Evolutionary conservation across 2,113 vertebrate genomes (phyloP).

Genomic region (Sminthopsis crassicaudata): DNA sequence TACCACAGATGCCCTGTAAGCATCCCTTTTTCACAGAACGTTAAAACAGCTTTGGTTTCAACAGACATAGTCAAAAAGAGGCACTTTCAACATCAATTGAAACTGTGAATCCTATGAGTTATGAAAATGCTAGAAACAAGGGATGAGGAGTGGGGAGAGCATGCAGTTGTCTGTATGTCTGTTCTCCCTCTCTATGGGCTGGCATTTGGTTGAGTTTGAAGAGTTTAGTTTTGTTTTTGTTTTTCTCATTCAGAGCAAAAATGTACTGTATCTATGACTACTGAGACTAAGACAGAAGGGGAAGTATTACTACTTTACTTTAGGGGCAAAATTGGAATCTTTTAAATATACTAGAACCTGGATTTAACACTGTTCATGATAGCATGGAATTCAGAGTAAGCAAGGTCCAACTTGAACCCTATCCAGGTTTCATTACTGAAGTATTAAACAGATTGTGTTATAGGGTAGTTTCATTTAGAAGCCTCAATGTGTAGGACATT

Average conservation of each 20-base stretch:
- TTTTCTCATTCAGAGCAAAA: constrained; percentile 32
- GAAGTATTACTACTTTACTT: neutral
- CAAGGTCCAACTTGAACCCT: neutral
- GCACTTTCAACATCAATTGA: constrained; percentile 66
- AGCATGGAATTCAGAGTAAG: constrained; percentile 8
- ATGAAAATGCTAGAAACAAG: constrained; percentile 49
- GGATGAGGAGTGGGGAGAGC: neutral
- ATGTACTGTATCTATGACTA: constrained; percentile 41
- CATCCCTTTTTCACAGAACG: constrained; percentile 50
- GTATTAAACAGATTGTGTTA: neutral
- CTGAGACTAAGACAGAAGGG: constrained; percentile 40
- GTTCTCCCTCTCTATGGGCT: constrained; percentile 20
- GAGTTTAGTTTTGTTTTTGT: neutral
- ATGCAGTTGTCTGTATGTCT: constrained; percentile 26
- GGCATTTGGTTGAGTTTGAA: constrained; percentile 11
- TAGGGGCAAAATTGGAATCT: constrained; percentile 23
- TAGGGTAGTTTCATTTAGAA: constrained; percentile 12
- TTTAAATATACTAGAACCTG: neutral
- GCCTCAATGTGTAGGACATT: constrained; percentile 21
- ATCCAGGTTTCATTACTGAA: constrained; percentile 9
- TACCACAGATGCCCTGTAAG: constrained; percentile 2
- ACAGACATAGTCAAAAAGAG: constrained; percentile 55
- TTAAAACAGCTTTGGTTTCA: constrained; percentile 22
- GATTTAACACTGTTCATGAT: neutral
- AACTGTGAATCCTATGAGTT: constrained; percentile 61